Evolutionary conservation across 2,888 invertebrate species (phyloP), one percentile per base, ranked within the genome.

Genomic region (Thymelicus acteon): DNA sequence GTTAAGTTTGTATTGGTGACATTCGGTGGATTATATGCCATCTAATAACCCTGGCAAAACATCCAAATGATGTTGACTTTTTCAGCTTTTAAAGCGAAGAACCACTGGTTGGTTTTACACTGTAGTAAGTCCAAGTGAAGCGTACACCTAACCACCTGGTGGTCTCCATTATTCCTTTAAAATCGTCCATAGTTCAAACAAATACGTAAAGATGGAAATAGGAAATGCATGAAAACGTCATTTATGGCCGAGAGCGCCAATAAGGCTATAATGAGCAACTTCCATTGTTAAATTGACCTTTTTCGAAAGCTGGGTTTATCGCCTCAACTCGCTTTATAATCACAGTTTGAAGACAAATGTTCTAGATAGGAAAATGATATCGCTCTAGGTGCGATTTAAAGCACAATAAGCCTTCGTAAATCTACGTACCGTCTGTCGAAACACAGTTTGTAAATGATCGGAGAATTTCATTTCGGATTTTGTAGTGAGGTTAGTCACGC

Each of bases 281-380:
- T 64, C 65, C 60, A 71, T 71, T 71, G 73, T 66, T 72, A 62
- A 71, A 66, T 72, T 74, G 74, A 73, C 75, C 72, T 75, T 72
- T 73, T 69, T 72, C 49, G 69, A 72, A 67, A 57, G 57, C 68
- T 10, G 47, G 52, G 67, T 73, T 74, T 60, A 72, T 68, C 68
- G 72, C 73, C 72, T 83, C 73, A 71, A 74, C 67, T 61, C 76
- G 19, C 75, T 80, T 82, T 81, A 83, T 76, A 77, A 84, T 81
- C 76, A 81, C 82, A 60, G 65, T 52, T 72, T 80, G 79, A 85
- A 85, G 88, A 89, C 89, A 87, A 89, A 90, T 88, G 87, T 79
- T 72, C 77, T 69, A 81, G 87, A 88, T 88, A 88, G 79, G 76
- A 78, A 79, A 85, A 84, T 85, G 86, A 87, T 88, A 89, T 80